phyloP scores from a whole-genome alignment of 2,113 vertebrate genomes.

The Accipiter virgatus region DNA sequence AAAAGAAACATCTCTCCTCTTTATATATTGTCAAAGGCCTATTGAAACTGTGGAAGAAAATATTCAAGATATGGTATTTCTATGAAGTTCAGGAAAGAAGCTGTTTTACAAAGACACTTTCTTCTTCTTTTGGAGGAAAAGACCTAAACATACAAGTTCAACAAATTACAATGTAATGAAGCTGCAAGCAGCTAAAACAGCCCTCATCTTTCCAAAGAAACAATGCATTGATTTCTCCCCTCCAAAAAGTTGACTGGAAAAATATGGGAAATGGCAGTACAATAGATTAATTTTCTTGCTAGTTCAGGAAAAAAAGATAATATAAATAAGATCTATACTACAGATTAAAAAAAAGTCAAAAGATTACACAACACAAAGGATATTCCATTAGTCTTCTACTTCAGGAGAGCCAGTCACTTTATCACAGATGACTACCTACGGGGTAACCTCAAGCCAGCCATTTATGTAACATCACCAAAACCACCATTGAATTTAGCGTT shows the following conservation, averaged over 20 bases:
- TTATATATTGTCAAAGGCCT: neutral
- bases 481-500: neutral
- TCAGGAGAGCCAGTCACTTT: neutral
- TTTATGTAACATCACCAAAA: neutral
- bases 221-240: neutral
- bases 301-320: neutral
- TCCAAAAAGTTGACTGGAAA: neutral
- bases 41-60: neutral
- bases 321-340: neutral
- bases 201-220: neutral
- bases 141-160: neutral
- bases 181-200: neutral
- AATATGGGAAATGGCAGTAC: neutral
- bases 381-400: neutral
- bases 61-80: neutral
- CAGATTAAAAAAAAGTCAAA: neutral
- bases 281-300: neutral
- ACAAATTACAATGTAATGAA: neutral
- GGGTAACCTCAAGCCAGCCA: neutral
- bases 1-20: neutral
- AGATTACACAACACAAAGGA: neutral
- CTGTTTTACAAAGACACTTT: neutral
- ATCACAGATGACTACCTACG: neutral
- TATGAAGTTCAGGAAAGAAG: neutral
- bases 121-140: neutral